A percentile compares a stretch with the other conserved stretches of the same genome.
phyloP scores from a whole-genome alignment of 2,113 vertebrate genomes.

The Tautogolabrus adspersus region DNA sequence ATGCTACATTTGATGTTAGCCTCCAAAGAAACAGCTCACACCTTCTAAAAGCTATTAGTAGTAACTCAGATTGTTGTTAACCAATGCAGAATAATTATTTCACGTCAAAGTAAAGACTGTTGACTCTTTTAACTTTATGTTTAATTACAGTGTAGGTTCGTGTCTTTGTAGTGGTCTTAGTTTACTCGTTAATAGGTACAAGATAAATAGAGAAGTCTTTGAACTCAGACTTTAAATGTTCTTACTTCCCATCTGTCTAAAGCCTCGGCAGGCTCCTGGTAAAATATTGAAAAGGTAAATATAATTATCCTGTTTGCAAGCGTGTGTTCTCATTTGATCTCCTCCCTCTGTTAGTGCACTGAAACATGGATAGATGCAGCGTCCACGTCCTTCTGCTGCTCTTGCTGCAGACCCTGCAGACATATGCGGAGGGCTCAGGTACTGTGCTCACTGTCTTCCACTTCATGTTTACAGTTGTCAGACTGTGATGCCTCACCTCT shows the following conservation, averaged over 20 bases:
- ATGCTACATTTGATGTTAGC: not conserved
- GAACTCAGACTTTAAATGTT: not conserved
- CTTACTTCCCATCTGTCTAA: slow-evolving; percentile 17
- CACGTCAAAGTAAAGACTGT: too few species aligned
- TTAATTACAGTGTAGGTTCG: not conserved
- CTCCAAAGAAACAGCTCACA: not conserved
- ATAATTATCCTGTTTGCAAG: slow-evolving; percentile 45
- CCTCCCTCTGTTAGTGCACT: slow-evolving; percentile 71
- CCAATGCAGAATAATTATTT: not conserved
- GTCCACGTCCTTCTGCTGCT: slow-evolving; percentile 79
- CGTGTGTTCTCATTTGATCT: slow-evolving; percentile 46
- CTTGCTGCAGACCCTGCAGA: slow-evolving; percentile 71
- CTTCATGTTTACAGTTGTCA: not conserved
- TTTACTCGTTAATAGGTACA: not conserved
- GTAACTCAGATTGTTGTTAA: not conserved
- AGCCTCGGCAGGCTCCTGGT: slow-evolving; percentile 6
- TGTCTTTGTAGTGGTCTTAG: not conserved
- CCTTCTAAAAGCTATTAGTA: not conserved
- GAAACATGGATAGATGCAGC: slow-evolving; percentile 81
- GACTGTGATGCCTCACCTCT: too few species aligned
- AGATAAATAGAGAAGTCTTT: not conserved
- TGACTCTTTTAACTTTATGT: not conserved
- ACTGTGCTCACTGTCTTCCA: not conserved
- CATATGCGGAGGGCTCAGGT: slow-evolving; percentile 79
- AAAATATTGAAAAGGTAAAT: slow-evolving; percentile 44